Conservation (phyloP, 2,113 vertebrate species). For the Monopterus albus region DNA sequence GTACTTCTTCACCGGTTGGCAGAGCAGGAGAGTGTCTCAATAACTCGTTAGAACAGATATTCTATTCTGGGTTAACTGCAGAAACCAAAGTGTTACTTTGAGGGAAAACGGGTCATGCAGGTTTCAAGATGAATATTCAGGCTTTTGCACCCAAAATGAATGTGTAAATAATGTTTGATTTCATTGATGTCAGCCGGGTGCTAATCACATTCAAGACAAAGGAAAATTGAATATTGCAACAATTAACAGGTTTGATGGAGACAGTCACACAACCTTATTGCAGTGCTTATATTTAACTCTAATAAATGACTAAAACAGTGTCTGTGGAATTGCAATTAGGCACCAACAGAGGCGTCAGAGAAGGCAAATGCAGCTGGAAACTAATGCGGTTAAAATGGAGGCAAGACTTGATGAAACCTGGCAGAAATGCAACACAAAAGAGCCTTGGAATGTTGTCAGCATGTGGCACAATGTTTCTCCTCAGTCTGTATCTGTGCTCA, state of each 20-base stretch:
- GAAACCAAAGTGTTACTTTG: slow-evolving; percentile 47
- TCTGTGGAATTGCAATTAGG: slow-evolving; percentile 72
- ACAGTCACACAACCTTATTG: slow-evolving; percentile 50
- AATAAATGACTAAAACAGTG: slow-evolving; percentile 73
- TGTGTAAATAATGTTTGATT: slow-evolving; percentile 59
- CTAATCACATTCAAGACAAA: slow-evolving; percentile 73
- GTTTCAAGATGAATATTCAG: slow-evolving; percentile 42
- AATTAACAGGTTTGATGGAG: slow-evolving; percentile 73
- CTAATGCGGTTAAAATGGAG: neutral
- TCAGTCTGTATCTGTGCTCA: too few species aligned
- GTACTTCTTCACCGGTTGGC: slow-evolving; percentile 11
- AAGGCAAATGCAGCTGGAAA: slow-evolving; percentile 35
- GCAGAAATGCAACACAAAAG: neutral
- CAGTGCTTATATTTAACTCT: slow-evolving; percentile 73
- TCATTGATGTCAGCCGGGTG: slow-evolving; percentile 54
- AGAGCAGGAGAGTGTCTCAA: slow-evolving; percentile 36
- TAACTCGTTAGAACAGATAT: slow-evolving; percentile 48
- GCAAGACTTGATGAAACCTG: neutral
- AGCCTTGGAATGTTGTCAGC: too few species aligned
- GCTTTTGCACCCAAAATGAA: slow-evolving; percentile 25
- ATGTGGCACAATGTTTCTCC: too few species aligned
- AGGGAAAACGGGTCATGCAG: slow-evolving; percentile 29
- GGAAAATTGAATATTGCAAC: slow-evolving; percentile 68
- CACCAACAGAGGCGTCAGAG: slow-evolving; percentile 52
- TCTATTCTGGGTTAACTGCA: slow-evolving; percentile 45